Base-by-base conservation (phyloP, 1,140 invertebrate species). In the Ptiloglossa arizonensis region DNA sequence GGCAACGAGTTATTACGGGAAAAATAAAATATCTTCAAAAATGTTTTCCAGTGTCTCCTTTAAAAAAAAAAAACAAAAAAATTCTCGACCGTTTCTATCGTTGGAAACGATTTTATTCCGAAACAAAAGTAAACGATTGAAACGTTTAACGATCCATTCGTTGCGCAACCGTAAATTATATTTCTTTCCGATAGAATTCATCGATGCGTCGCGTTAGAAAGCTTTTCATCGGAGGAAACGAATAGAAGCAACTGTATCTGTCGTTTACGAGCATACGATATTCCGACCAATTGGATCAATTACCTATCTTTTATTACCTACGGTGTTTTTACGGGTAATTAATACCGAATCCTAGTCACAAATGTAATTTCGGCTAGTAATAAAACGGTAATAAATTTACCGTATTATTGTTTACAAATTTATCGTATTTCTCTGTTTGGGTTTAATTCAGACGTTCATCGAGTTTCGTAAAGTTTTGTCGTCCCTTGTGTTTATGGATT, bases 281-380 rank as follows among this genome's bases (percentile, higher is more conserved):
- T 60, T 62, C 44, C 52, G 67, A 80, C 80, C 46, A 57, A 80
- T 80, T 82, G 52, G 62, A 70, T 13, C 64, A 13, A 56, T 27
- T 46, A 22, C 11, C 60, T 5, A 19, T 35, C 54, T 67, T 64
- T 74, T 54, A 75, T 46, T 69, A 38, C 46, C 5, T 17, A 41
- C 17, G 11, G 22, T 15, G 8, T 56, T 44, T 50, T 62, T 38
- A 2, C 17, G 1, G 0, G 11, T 1, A 17, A 27, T 68, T 38
- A 2, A 35, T 22, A 17, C 19, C 17, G 32, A 3, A 24, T 29
- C 27, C 4, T 3, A 2, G 17, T 32, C 5, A 17, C 17, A 15
- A 1, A 13, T 5, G 27, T 22, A 17, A n/a, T 32, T 32, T n/a
- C 9, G 3, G 32, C 11, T 56, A 15, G 17, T 0, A 24, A n/a